Evolutionary conservation across 2,888 invertebrate species (phyloP), one percentile per base, ranked within the genome.

Genomic region (Sphinx pinastri): DNA sequence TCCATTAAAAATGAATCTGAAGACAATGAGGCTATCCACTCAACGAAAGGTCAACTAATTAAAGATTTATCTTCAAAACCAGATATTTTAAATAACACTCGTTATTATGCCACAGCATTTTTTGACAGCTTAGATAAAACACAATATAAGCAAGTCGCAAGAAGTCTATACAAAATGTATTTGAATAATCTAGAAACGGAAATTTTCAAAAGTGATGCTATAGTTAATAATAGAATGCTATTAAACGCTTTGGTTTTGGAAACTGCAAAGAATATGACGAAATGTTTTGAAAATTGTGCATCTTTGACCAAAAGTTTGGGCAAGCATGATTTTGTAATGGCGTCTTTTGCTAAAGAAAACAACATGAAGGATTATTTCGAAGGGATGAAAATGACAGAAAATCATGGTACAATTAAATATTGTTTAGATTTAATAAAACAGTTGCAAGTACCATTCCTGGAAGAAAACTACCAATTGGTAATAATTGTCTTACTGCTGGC

Each of bases 391-490:
- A 49, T 86, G 12, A 77, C 77, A 52, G 77, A 83, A 57, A 73
- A 80, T 63, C 81, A 84, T 47, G 85, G 86, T 31, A 77, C 74
- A 19, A 71, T 91, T 10, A 76, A 79, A 68, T 84, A 80, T 57
- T 84, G 82, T 66, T 69, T 94, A 0, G 88, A 91, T 5, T 75
- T 93, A 8, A 73, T 92, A 25, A 89, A 88, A 72, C 76, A 83
- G 38, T 74, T 94, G 69, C 85, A 87, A 70, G 83, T 94, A 60
- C 81, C 88, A 71, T 87, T 89, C 81, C 81, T 94, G 66, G 90
- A 90, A 67, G 94, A 94, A 81, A 89, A 86, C 73, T 86, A 83
- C 80, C 94, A 94, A 83, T 79, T 94, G 73, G 78, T 84, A 49
- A 82, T 87, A 16, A 86, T 93, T 57, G 92, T 92, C 69, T 78